Evolutionary conservation across 37 sponge, comb jelly and placozoan genomes (phyloP).

Genomic region (Dysidea cf. avara): DNA sequence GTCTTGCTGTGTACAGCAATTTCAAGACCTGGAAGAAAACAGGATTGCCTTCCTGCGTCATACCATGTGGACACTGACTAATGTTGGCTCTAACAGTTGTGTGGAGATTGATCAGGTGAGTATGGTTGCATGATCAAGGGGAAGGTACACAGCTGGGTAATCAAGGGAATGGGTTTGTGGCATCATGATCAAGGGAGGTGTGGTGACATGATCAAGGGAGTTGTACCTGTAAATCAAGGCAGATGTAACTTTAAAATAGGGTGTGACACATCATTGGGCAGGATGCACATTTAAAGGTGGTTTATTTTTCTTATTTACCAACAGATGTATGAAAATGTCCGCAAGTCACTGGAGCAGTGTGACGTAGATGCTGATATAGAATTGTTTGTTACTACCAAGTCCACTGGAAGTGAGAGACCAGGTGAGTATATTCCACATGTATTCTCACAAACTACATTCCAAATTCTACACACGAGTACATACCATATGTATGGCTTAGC

Average conservation of each 20-base stretch:
- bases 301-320: background rate
- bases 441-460: too few relatives aligned
- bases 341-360: slow-evolving; percentile 77
- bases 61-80: slow-evolving; percentile 75
- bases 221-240: too few relatives aligned
- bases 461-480: too few relatives aligned
- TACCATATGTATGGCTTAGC: too few relatives aligned
- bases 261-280: too few relatives aligned
- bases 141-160: too few relatives aligned
- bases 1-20: slow-evolving; percentile 52
- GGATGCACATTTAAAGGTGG: too few relatives aligned
- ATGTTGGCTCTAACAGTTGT: slow-evolving; percentile 62
- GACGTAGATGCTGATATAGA: slow-evolving; percentile 86
- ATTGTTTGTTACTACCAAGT: slow-evolving; percentile 68
- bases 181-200: too few relatives aligned
- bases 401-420: slow-evolving; percentile 74
- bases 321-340: slow-evolving; percentile 69
- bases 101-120: slow-evolving; percentile 76
- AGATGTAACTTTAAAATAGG: too few relatives aligned
- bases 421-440: slow-evolving; percentile 18
- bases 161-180: too few relatives aligned
- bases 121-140: background rate
- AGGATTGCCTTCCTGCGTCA: slow-evolving; percentile 79
- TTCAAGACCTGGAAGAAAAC: slow-evolving; percentile 85
- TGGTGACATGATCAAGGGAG: too few relatives aligned